Conservation (phyloP, 2,888 invertebrate genomes). For the Elgonia sp. region DNA sequence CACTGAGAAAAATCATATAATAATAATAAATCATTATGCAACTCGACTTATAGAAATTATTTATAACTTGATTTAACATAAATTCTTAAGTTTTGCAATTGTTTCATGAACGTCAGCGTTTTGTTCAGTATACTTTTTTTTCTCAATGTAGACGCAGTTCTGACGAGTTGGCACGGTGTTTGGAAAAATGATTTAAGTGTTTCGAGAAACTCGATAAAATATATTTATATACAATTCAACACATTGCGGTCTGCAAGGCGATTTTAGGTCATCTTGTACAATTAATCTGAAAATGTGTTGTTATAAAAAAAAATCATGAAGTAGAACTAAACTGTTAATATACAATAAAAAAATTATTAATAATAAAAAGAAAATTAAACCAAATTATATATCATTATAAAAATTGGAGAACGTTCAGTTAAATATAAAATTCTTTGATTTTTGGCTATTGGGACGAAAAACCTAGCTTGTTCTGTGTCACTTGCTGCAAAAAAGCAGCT, state of each 20-base stretch:
- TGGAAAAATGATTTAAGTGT: not conserved
- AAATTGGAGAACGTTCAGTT: too few relatives aligned
- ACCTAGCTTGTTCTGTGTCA: conserved; percentile 20
- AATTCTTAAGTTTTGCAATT: not conserved
- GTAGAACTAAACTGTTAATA: too few relatives aligned
- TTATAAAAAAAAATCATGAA: too few relatives aligned
- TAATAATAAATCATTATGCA: not conserved
- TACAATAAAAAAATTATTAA: too few relatives aligned
- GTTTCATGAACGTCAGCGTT: too few relatives aligned
- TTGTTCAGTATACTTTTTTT: not conserved
- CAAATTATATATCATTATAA: too few relatives aligned
- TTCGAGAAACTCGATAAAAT: not conserved
- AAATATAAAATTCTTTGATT: not conserved
- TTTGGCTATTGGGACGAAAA: conserved; percentile 1
- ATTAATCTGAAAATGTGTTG: too few relatives aligned
- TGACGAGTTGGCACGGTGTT: conserved; percentile 40
- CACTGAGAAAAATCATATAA: not conserved
- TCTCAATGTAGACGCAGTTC: not conserved
- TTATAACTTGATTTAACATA: not conserved
- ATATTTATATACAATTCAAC: too few relatives aligned
- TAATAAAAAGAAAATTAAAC: too few relatives aligned
- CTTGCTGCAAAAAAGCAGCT: conserved; percentile 42
- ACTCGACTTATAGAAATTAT: too few relatives aligned
- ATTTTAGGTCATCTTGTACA: too few relatives aligned
- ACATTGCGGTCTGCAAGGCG: too few relatives aligned